Base-by-base conservation (phyloP, 1,140 invertebrate genomes). In the Achatina immaculata region DNA sequence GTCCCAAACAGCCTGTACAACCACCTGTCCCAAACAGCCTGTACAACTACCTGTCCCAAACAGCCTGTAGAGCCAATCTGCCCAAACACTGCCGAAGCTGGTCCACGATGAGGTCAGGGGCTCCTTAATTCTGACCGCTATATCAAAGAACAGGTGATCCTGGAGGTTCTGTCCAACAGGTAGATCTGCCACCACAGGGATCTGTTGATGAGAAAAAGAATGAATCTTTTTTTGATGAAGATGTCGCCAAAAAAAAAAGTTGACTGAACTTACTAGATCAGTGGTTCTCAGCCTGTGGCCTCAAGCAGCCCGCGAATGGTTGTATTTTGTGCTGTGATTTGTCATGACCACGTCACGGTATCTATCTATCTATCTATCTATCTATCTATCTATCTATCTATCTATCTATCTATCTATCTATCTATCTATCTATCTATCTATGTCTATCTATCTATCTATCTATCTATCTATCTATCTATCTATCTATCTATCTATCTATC, bases 161-260 rank as follows among this genome's bases (percentile, higher is more conserved):
- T 95, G 95, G 0, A 98, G 92, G 91, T 98, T 98, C 73, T 95
- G 92, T 0, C 97, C 97, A 3, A 98, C 96, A 0, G 95, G 94
- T 40, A 95, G 92, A 92, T 97, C 94, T 9, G 85, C 83, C 36
- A 82, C 51, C 19, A 89, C 85, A 11, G 83, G 84, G 19, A 89
- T 87, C 85, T 84, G n/a, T n/a, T n/a, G n/a, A n/a, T n/a, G n/a
- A n/a, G n/a, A n/a, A n/a, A n/a, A n/a, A n/a, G n/a, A n/a, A n/a
- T n/a, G n/a, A n/a, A n/a, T n/a, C n/a, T n/a, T n/a, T n/a, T n/a
- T n/a, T n/a, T n/a, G n/a, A n/a, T n/a, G n/a, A n/a, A n/a, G n/a
- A n/a, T n/a, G n/a, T n/a, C n/a, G n/a, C n/a, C n/a, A n/a, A n/a
- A n/a, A n/a, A n/a, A n/a, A n/a, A n/a, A n/a, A n/a, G n/a, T n/a